Percentiles rank a stretch among this genome's conserved stretches.
These are phyloP conservation scores for Philopedon plagiatum DNA, from an alignment of 2,888 invertebrate genomes.

Conservation along the genomic window DNA sequence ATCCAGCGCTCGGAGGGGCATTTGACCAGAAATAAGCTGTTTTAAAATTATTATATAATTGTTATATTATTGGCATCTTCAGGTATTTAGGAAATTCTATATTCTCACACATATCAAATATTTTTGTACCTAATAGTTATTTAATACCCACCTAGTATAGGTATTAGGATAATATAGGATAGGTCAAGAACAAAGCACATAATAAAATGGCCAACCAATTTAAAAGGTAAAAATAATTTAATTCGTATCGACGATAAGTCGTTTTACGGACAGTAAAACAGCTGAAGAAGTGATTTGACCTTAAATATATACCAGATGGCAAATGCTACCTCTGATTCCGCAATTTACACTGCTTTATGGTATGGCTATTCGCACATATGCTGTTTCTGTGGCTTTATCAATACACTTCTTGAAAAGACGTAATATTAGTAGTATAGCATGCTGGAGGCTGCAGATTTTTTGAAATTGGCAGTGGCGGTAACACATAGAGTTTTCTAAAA, in stretches of 20 bases:
- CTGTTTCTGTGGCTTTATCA: constrained; percentile 20
- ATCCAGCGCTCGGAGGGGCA: no score
- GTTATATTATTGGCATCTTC: no score
- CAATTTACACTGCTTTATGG: constrained; percentile 39
- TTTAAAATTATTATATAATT: no score
- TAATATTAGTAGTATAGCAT: constrained; percentile 2
- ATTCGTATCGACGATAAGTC: constrained; percentile 8
- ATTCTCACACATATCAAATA: no score
- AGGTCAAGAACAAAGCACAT: no score
- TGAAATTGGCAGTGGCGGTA: constrained; percentile 6
- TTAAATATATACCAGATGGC: constrained; percentile 39
- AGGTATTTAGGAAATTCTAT: no score
- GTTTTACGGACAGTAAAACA: constrained; percentile 13
- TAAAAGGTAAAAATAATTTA: background rate
- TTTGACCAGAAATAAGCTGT: no score
- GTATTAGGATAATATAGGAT: no score
- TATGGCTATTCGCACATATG: constrained; percentile 40
- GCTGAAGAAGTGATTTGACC: constrained; percentile 45
- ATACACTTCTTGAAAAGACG: constrained; percentile 23
- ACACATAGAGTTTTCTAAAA: no score
- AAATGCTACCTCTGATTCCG: constrained; percentile 46
- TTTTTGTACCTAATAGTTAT: no score
- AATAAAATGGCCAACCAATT: background rate
- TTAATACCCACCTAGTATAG: no score
- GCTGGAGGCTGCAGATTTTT: constrained; percentile 20